Evolutionary conservation across 2,797 vertebrate species (phyloP).

Genomic region (Psittacula derbiana): DNA sequence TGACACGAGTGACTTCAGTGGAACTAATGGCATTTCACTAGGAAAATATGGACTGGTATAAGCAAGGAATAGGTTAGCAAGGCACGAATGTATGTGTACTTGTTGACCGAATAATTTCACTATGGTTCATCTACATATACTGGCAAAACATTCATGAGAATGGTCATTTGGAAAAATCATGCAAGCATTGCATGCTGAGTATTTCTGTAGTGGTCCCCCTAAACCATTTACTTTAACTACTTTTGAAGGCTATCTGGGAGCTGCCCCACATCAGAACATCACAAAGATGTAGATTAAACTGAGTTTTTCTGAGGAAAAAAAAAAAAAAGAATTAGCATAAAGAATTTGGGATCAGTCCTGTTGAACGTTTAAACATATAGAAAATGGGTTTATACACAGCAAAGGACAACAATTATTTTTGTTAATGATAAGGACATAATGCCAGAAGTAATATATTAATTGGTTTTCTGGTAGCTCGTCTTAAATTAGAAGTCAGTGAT

Average conservation of each 20-base stretch:
- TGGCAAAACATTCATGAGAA: not conserved
- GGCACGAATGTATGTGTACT: not conserved
- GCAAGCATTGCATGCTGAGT: not conserved
- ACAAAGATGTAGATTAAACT: not conserved
- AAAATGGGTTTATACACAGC: not conserved
- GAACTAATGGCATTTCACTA: not conserved
- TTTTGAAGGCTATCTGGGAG: not conserved
- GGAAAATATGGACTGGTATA: not conserved
- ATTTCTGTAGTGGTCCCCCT: not conserved
- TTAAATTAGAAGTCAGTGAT: not conserved
- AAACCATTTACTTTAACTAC: not conserved
- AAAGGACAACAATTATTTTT: not conserved
- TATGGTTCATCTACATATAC: not conserved
- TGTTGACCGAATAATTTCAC: not conserved
- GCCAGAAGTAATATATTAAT: not conserved
- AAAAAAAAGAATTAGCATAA: not conserved
- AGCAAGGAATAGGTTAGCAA: not conserved
- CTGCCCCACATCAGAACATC: not conserved
- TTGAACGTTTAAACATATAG: not conserved
- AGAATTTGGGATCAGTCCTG: not conserved
- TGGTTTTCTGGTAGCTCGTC: not conserved
- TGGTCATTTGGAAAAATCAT: not conserved
- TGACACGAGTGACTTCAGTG: not conserved
- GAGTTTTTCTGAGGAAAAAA: not conserved
- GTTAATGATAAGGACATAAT: not conserved